Conservation (phyloP, 2,113 vertebrate species). For the Brachypodius melanocephalos region DNA sequence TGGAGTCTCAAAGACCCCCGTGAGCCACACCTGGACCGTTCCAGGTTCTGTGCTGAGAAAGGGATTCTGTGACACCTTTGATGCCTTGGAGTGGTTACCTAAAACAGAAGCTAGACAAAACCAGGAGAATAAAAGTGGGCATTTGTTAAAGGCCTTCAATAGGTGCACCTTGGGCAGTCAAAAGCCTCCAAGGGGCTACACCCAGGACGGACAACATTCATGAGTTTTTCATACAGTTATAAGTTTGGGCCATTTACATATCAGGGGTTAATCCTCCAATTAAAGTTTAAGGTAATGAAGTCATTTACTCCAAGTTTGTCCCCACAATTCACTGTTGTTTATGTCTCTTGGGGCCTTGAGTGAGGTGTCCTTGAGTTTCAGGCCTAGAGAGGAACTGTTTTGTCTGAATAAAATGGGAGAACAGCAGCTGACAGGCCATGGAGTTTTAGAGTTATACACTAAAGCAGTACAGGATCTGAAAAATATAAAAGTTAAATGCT, state of each 20-base stretch:
- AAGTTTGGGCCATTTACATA: not conserved
- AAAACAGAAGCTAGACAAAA: not conserved
- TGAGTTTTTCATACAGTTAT: rapidly evolving
- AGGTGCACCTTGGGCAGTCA: not conserved
- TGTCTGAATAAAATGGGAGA: not conserved
- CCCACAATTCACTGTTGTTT: not conserved
- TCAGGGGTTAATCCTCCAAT: not conserved
- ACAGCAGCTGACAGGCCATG: not conserved
- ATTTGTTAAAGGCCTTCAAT: not conserved
- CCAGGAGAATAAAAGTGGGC: not conserved
- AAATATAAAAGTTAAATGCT: not conserved
- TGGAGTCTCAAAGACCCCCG: rapidly evolving
- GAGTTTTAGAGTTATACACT: not conserved
- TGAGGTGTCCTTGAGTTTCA: not conserved
- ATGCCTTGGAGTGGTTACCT: not conserved
- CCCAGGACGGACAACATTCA: not conserved
- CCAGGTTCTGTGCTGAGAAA: not conserved
- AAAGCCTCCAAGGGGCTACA: not conserved
- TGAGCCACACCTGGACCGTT: rapidly evolving
- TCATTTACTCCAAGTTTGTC: not conserved
- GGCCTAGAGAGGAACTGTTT: not conserved
- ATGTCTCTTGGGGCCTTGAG: not conserved
- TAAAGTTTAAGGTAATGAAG: not conserved
- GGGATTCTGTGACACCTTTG: not conserved
- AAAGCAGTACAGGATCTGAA: not conserved